phyloP scores from a whole-genome alignment of 1,140 invertebrate genomes.

The Drosophila serrata region DNA sequence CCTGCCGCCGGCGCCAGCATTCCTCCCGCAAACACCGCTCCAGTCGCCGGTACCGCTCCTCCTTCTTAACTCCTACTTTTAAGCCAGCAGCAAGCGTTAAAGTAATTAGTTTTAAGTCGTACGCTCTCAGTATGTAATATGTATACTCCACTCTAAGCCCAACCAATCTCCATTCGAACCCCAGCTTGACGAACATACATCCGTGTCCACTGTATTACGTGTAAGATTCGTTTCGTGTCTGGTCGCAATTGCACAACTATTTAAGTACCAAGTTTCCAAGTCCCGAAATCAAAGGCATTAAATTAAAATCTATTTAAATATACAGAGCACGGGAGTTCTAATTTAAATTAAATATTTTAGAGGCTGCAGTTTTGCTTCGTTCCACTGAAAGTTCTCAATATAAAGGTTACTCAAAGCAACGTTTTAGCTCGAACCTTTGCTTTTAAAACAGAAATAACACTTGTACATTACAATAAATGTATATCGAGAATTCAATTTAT shows the following conservation, averaged over 20 bases:
- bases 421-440: background rate
- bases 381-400: background rate
- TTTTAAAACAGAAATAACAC: background rate
- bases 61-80: conserved; percentile 60
- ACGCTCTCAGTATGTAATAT: conserved; percentile 78
- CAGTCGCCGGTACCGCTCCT: conserved; percentile 49
- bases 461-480: conserved; percentile 10
- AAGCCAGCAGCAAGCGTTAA: conserved; percentile 55
- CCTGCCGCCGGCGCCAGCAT: conserved; percentile 54
- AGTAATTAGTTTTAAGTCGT: conserved; percentile 66
- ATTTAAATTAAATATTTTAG: background rate
- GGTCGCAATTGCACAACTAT: conserved; percentile 39
- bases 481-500: background rate
- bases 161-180: conserved; percentile 19
- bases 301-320: conserved; percentile 72
- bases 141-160: conserved; percentile 54
- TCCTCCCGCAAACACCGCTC: conserved; percentile 54
- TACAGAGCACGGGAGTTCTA: conserved; percentile 2
- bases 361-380: background rate
- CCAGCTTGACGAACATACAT: conserved; percentile 8
- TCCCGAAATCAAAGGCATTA: conserved; percentile 49
- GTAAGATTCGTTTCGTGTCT: conserved; percentile 26
- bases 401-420: background rate
- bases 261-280: conserved; percentile 58
- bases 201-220: conserved; percentile 8